These are phyloP conservation scores for Carposina sasakii DNA, from an alignment of 1,140 invertebrate species.

Conservation along the genomic window DNA sequence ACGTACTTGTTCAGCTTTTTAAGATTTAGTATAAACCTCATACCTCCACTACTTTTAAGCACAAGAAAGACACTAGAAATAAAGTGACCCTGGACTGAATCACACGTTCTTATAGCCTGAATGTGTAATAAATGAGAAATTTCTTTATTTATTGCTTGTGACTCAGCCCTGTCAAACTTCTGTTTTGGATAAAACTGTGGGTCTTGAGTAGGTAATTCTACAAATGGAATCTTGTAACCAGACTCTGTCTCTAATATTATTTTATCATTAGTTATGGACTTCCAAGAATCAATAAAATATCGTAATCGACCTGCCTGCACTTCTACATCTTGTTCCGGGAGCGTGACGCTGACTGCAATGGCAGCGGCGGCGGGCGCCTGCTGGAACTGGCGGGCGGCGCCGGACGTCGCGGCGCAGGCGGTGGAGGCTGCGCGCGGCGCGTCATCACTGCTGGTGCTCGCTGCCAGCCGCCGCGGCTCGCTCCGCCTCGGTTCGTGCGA, in stretches of 20 bases:
- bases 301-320: neutral
- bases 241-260: neutral
- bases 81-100: neutral
- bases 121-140: neutral
- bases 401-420: neutral
- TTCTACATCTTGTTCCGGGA: neutral
- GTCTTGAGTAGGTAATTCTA: neutral
- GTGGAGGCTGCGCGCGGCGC: too few relatives aligned
- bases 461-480: neutral
- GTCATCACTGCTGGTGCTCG: too few relatives aligned
- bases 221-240: constrained; percentile 2
- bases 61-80: neutral
- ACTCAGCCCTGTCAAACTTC: neutral
- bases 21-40: constrained; percentile 8
- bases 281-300: neutral
- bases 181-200: neutral
- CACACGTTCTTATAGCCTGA: neutral
- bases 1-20: constrained; percentile 7
- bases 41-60: neutral
- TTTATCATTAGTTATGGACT: neutral
- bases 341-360: neutral
- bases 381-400: neutral
- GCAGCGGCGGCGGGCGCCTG: neutral
- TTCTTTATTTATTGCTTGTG: neutral
- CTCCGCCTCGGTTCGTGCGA: neutral